Base-by-base conservation (phyloP, 2,113 vertebrate species). In the Bos indicus region DNA sequence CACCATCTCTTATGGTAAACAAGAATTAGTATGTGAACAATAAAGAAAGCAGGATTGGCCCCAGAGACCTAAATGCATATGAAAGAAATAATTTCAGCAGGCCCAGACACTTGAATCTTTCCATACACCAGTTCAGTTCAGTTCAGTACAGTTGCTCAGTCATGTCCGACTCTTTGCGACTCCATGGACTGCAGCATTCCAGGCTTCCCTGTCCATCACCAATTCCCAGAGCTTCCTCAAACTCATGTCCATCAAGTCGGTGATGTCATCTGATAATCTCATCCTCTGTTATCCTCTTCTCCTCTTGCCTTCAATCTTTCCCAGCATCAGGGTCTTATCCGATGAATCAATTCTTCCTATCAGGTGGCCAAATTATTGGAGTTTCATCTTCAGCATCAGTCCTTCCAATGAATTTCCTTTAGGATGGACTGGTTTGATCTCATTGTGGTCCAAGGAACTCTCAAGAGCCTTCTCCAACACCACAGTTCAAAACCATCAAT, bases 131-230 rank as follows among this genome's bases (percentile, higher is more conserved):
- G 62, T 71, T 71, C 64, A 71, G 60, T 33, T 60, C 25, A 23
- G 56, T 57, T 62, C 13, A 16, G 10, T 23, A 23, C 67, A 74
- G 67, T 40, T 40, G 36, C 67, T 40, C 67, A 40, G n/a, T 23
- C 2, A 0, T 40, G n/a, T 2, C 21, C 2, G 0, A 40, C 36
- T 40, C 5, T 71, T 71, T 71, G 36, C 0, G 5, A 40, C n/a
- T 36, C 10, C n/a, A 71, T 23, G 67, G 36, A 23, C n/a, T 40
- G n/a, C 19, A 71, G 10, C 67, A 23, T 21, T 23, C n/a, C n/a
- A 12, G 10, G n/a, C n/a, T 71, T 71, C n/a, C n/a, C n/a, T 40
- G 19, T 71, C 19, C 67, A 71, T 71, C 67, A 40, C n/a, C 67
- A 71, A 40, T 71, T 23, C 67, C 67, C 1, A 2, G n/a, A 71